Conservation (phyloP, 2,797 vertebrate genomes). For the Heteromormyrus szaboi region DNA sequence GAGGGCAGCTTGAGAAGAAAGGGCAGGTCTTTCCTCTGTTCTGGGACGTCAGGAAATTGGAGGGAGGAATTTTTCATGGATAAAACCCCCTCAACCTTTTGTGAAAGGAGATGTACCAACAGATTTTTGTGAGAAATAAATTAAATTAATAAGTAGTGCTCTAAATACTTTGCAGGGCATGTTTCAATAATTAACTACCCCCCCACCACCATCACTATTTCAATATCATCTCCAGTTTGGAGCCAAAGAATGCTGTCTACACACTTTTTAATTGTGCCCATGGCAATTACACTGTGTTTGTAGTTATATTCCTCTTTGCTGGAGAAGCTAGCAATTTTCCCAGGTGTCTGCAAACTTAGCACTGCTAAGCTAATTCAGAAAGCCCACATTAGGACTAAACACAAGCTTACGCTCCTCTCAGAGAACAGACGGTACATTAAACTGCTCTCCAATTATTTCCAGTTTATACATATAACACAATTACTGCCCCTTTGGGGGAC, state of each 20-base stretch:
- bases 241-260: conserved; percentile 88
- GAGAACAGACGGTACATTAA: conserved; percentile 89
- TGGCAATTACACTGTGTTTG: conserved; percentile 95
- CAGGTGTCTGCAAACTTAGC: conserved; percentile 83
- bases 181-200: conserved; percentile 84
- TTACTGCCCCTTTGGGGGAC: conserved; percentile 62
- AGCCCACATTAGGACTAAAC: conserved; percentile 78
- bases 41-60: not conserved
- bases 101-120: conserved; percentile 46
- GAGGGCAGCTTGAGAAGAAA: not conserved
- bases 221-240: conserved; percentile 90
- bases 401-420: conserved; percentile 74
- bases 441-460: conserved; percentile 84
- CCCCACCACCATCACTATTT: conserved; percentile 53
- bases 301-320: conserved; percentile 90
- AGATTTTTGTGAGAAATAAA: conserved; percentile 53
- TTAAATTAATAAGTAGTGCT: conserved; percentile 69
- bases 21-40: not conserved
- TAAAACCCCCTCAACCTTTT: conserved; percentile 25
- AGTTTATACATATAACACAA: conserved; percentile 80
- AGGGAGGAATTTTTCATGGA: not conserved
- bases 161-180: conserved; percentile 73
- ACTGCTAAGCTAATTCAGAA: conserved; percentile 85
- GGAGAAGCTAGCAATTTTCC: conserved; percentile 83
- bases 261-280: conserved; percentile 95